Conservation (phyloP, 2,113 vertebrate genomes). For the Seriola dumerili region DNA sequence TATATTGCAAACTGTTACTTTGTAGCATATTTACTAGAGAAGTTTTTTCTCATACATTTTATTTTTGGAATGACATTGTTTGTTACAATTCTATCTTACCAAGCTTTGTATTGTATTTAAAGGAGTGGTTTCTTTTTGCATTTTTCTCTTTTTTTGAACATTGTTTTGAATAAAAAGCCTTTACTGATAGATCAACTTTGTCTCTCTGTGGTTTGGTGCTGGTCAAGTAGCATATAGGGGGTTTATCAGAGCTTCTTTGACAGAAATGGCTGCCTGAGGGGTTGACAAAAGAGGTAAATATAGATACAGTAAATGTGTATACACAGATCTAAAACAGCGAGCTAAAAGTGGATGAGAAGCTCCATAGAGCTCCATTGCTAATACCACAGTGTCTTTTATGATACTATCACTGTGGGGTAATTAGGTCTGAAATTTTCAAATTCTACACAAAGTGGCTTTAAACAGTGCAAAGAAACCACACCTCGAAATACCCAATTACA, state of each 20-base stretch:
- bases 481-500: too few species aligned
- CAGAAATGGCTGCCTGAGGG: not conserved
- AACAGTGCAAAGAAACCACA: too few species aligned
- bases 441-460: too few species aligned
- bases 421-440: too few species aligned
- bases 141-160: slow-evolving; percentile 26
- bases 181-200: slow-evolving; percentile 5
- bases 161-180: slow-evolving; percentile 78
- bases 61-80: slow-evolving; percentile 48
- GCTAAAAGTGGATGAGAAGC: too few species aligned
- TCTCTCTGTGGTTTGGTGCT: too few species aligned
- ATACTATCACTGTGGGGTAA: too few species aligned
- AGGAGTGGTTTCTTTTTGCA: slow-evolving; percentile 22
- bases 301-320: not conserved
- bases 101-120: slow-evolving; percentile 72
- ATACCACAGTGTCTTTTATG: too few species aligned
- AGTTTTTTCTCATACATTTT: slow-evolving; percentile 24
- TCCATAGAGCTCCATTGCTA: too few species aligned
- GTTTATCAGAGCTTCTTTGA: not conserved
- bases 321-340: not conserved
- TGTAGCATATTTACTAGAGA: slow-evolving; percentile 21
- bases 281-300: not conserved
- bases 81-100: slow-evolving; percentile 76
- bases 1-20: slow-evolving; percentile 78
- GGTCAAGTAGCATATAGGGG: too few species aligned